phyloP scores from a whole-genome alignment of 2,888 invertebrate genomes.

The Leptothorax acervorum region DNA sequence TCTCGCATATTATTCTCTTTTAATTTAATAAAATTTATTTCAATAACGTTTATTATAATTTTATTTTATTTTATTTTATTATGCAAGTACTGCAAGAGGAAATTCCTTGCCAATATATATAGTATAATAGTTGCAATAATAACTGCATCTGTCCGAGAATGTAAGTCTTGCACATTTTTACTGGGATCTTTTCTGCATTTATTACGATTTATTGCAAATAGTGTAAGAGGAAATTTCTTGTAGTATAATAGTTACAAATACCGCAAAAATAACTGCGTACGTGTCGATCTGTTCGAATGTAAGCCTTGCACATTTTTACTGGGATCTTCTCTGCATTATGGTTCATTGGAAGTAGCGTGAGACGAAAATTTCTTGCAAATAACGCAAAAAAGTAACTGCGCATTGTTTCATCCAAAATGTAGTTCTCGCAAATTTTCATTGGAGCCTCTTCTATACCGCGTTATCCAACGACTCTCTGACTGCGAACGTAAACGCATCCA shows the following conservation, averaged over 20 bases:
- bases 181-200: not conserved
- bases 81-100: not conserved
- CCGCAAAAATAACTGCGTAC: not conserved
- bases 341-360: not conserved
- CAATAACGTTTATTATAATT: conserved; percentile 1
- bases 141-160: not conserved
- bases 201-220: not conserved
- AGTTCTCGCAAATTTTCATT: not conserved
- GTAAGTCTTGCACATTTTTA: not conserved
- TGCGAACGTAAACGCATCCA: conserved; percentile 2
- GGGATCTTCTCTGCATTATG: not conserved
- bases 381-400: not conserved
- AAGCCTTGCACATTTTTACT: not conserved
- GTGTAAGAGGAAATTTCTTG: not conserved
- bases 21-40: conserved; percentile 20
- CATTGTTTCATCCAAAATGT: not conserved
- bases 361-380: not conserved
- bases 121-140: not conserved
- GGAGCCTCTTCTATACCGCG: not conserved
- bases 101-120: not conserved
- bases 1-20: not conserved
- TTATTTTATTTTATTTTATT: not conserved
- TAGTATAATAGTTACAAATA: not conserved
- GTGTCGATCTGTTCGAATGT: not conserved
- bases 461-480: not conserved